phyloP scores from a whole-genome alignment of 2,797 vertebrate species.

The Tauraco hartlaubi region DNA sequence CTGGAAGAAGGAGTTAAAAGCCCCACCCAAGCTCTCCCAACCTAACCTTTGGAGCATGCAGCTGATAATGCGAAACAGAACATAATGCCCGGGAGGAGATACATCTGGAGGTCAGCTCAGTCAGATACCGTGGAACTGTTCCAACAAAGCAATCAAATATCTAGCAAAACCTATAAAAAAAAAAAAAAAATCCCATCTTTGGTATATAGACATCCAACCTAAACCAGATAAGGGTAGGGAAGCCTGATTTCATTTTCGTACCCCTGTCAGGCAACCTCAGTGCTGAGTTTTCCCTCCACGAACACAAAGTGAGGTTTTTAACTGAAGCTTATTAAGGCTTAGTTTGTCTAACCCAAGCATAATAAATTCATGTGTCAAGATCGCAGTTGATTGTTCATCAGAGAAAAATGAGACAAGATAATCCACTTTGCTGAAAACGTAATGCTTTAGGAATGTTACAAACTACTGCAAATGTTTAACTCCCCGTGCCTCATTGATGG shows the following conservation, averaged over 20 bases:
- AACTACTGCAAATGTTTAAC: slow-evolving; percentile 61
- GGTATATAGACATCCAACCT: slow-evolving; percentile 15
- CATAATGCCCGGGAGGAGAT: slow-evolving; percentile 63
- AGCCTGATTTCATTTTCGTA: slow-evolving; percentile 4
- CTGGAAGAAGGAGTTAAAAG: slow-evolving; percentile 67
- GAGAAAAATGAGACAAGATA: slow-evolving; percentile 68
- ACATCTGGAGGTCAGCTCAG: slow-evolving; percentile 68
- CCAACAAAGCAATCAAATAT: slow-evolving; percentile 74
- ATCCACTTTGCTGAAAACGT: slow-evolving; percentile 51
- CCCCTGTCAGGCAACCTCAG: background rate
- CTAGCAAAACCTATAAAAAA: slow-evolving; percentile 52
- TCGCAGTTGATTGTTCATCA: slow-evolving; percentile 48
- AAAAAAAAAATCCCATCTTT: slow-evolving; percentile 38
- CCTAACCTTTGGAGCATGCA: slow-evolving; percentile 67
- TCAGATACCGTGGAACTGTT: slow-evolving; percentile 59
- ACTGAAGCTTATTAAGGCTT: slow-evolving; percentile 39
- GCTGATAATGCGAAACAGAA: slow-evolving; percentile 70
- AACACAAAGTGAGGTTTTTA: slow-evolving; percentile 29
- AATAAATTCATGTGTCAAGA: slow-evolving; percentile 66
- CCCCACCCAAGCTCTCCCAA: slow-evolving; percentile 50
- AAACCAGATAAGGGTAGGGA: slow-evolving; percentile 20
- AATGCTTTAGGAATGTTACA: slow-evolving; percentile 59
- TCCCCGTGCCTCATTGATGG: background rate
- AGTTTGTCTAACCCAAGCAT: slow-evolving; percentile 63
- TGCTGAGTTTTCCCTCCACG: background rate